phyloP scores from a whole-genome alignment of 1,140 invertebrate species.

The Hycleus cichorii region DNA sequence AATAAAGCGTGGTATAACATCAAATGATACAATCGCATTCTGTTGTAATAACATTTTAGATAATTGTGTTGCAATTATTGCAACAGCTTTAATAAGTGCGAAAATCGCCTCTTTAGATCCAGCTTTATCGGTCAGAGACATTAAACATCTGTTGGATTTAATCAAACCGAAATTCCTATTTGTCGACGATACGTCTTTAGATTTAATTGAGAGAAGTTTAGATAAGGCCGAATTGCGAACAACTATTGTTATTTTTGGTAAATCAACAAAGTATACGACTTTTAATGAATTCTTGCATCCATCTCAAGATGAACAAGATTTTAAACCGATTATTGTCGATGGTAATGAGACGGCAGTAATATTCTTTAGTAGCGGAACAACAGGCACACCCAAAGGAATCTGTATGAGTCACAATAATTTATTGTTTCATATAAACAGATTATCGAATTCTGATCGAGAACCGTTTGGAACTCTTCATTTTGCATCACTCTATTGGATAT shows the following conservation, averaged over 20 bases:
- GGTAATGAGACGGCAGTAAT: constrained; percentile 37
- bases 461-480: not conserved
- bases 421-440: not conserved
- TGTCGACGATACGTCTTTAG: constrained; percentile 7
- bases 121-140: constrained; percentile 4
- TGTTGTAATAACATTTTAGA: constrained; percentile 44
- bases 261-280: constrained; percentile 9
- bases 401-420: constrained; percentile 7
- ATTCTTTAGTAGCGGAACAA: constrained; percentile 64
- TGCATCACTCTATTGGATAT: constrained; percentile 6
- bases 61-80: constrained; percentile 42
- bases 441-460: not conserved
- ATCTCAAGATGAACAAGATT: constrained; percentile 6
- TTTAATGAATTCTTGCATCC: constrained; percentile 11
- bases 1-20: constrained; percentile 39
- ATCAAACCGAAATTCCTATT: constrained; percentile 16
- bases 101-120: constrained; percentile 13
- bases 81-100: constrained; percentile 42
- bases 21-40: constrained; percentile 41
- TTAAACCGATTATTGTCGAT: constrained; percentile 14
- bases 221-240: constrained; percentile 1
- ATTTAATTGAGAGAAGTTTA: constrained; percentile 11
- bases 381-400: constrained; percentile 64
- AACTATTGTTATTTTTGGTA: constrained; percentile 16
- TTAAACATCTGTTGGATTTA: constrained; percentile 2